Evolutionary conservation across 2,888 invertebrate species (phyloP), one percentile per base, ranked within the genome.

Genomic region (Glaucopsyche alexis): DNA sequence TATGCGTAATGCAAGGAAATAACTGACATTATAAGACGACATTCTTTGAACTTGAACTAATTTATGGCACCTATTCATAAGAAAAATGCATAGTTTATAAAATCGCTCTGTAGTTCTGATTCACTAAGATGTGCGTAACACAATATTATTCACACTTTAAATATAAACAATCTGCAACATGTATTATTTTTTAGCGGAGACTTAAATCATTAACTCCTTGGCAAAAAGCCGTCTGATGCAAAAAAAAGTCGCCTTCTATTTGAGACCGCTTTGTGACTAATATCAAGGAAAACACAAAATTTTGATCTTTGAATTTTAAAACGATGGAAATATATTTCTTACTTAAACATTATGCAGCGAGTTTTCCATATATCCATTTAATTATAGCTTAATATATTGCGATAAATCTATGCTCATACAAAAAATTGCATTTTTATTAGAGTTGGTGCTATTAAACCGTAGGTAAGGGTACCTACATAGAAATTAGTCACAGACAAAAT

Each of bases 181-280:
- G 47, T 69, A 47, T 29, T 45, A 45, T 47, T 16, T 69, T 69
- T 69, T 60, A 38, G 14, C 29, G 29, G 13, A 16, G 19, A 49
- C 47, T 69, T 69, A 69, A 69, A 29, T 69, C 47, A 69, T 47
- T 47, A 69, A 14, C 49, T 47, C 47, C 19, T 69, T 69, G 69
- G 69, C 69, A 69, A 29, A 9, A 69, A 49, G 49, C 69, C 66
- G 40, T 45, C 42, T 19, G 6, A 29, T 49, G 67, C 42, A 67
- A 67, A 67, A 67, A 47, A 67, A 47, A 45, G n/a, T 47, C 47
- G 47, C 11, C 11, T 47, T 19, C 29, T 69, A 47, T 69, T 47
- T 69, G 29, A 69, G 67, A 69, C 19, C 19, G 13, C 29, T 69
- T 45, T 47, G 47, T 69, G 67, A 69, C 67, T 69, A 69, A 69